Percentiles rank a stretch among this genome's conserved stretches.
phyloP scores from a whole-genome alignment of 2,797 vertebrate genomes.

The Micropoecilia bifurca region DNA sequence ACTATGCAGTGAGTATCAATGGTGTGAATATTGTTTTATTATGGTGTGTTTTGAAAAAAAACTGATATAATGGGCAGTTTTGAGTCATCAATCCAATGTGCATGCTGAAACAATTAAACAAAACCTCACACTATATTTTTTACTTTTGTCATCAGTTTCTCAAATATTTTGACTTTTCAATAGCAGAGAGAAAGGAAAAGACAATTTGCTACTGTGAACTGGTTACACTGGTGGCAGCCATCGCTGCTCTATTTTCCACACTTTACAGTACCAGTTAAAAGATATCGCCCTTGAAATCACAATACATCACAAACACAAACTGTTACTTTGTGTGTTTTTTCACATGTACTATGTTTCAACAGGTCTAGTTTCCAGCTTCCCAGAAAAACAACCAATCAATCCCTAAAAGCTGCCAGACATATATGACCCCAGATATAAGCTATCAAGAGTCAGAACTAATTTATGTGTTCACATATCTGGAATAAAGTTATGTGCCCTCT shows the following conservation, averaged over 20 bases:
- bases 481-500: neutral
- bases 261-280: conserved; percentile 5
- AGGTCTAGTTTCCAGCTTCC: conserved; percentile 26
- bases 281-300: conserved; percentile 9
- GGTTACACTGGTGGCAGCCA: conserved; percentile 27
- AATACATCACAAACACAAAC: neutral
- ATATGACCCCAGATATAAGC: neutral
- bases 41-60: conserved; percentile 12
- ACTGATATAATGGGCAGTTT: neutral
- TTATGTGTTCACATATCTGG: neutral
- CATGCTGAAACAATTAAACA: neutral
- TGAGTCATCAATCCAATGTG: neutral
- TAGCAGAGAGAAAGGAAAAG: conserved; percentile 56
- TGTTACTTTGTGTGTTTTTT: neutral
- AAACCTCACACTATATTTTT: conserved; percentile 17
- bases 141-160: conserved; percentile 26
- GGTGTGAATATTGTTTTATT: conserved; percentile 11
- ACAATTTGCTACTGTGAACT: conserved; percentile 64
- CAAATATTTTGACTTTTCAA: conserved; percentile 44
- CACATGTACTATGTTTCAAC: conserved; percentile 10
- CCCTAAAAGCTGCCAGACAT: conserved; percentile 16
- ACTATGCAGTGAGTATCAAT: conserved; percentile 6
- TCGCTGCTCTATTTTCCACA: conserved; percentile 45
- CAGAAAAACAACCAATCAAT: conserved; percentile 21
- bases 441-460: neutral